Base-by-base conservation (phyloP, 2,797 vertebrate genomes). In the Gadopsis marmoratus region DNA sequence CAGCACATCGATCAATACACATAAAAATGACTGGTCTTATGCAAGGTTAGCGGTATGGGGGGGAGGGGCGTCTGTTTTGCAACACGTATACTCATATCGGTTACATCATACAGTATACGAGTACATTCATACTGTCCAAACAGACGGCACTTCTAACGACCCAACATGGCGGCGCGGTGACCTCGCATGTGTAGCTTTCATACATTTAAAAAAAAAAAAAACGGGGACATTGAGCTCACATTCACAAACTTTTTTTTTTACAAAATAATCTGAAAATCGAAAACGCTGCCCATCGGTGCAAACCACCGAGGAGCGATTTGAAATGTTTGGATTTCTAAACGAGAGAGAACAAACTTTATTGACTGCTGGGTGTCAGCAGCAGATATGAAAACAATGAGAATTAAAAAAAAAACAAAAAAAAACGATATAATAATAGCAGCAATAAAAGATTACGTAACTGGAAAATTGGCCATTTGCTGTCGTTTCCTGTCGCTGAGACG, bases 21-120 rank as follows among this genome's bases (percentile, higher is more conserved):
- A 86, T 35, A 81, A 72, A 88, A 78, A 89, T 78, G 83, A 87
- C 58, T 79, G 19, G 37, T 81, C 82, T 92, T 91, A 91, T 80
- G 79, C 90, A 91, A 91, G 77, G 62, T 67, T 56, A 50, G 82
- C 72, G 21, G 73, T 1, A 16, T 55, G 78, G 74, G 75, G 86
- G 88, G 26, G 72, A 29, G 68, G 61, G 70, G 23, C 11, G 80
- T 43, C 53, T 70, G 71, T 80, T 88, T 83, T 78, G 85, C 84
- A 80, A 85, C 87, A 85, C 41, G 70, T 82, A 86, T 50, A 82
- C 68, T 77, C 78, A 71, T 61, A 78, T 86, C 73, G 67, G 81
- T 86, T 86, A 87, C 81, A 83, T 86, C 86, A 89, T 29, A 71
- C 82, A 23, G 62, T 47, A 33, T 43, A 76, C 58, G 6, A 53